Conservation (phyloP, 2,113 vertebrate genomes). For the Cochlearius cochlearius region DNA sequence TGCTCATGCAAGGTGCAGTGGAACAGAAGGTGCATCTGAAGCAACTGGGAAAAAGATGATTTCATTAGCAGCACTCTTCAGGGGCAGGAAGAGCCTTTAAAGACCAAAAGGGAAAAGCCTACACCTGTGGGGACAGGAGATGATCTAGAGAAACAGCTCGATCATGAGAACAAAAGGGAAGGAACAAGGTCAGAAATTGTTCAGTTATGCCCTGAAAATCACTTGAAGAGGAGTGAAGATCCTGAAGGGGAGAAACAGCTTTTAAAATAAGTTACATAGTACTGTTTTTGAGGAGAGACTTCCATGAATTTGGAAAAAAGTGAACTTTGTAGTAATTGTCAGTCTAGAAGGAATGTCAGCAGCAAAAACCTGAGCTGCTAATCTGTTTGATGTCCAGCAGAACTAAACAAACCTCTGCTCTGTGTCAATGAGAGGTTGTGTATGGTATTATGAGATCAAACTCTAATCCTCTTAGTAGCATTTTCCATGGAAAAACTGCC, state of each 20-base stretch:
- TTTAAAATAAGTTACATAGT: background rate
- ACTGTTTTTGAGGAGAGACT: background rate
- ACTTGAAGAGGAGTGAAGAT: background rate
- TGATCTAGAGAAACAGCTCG: background rate
- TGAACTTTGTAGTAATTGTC: background rate
- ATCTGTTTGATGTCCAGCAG: background rate
- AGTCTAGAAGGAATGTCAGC: background rate
- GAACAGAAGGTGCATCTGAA: background rate
- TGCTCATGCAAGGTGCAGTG: background rate
- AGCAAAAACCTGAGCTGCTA: background rate
- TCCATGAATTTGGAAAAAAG: background rate
- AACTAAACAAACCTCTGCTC: background rate
- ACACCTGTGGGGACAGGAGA: background rate
- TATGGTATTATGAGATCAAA: background rate
- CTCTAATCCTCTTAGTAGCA: constrained; percentile 10
- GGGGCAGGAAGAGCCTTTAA: background rate
- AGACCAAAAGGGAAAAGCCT: background rate
- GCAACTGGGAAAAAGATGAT: background rate
- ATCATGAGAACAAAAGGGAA: background rate
- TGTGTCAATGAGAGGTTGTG: background rate
- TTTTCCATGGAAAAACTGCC: background rate
- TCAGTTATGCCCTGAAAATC: background rate
- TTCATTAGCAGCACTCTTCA: background rate
- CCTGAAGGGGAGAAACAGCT: background rate
- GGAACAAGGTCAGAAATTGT: background rate